Evolutionary conservation across 2,797 vertebrate species (phyloP), one percentile per base, ranked within the genome.

Genomic region (Selene dorsalis): DNA sequence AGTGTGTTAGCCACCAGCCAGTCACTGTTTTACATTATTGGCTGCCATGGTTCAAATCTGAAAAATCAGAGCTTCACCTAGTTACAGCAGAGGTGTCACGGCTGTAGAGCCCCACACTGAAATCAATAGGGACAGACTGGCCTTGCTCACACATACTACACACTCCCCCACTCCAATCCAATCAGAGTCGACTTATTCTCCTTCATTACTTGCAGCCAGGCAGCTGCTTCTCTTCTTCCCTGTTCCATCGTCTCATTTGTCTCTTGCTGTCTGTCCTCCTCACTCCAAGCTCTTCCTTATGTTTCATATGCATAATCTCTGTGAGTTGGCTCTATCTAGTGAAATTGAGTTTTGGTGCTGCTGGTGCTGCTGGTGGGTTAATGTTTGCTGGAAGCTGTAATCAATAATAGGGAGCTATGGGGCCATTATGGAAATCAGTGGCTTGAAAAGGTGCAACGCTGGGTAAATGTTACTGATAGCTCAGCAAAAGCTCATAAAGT

Each of bases 381-480:
- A 60, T 41, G 43, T 69, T 79, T 75, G 82, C 89, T 88, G 63
- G 69, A 86, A 92, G 84, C 86, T 77, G 75, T 86, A 91, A 91
- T 93, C 92, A 79, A 94, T 92, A 91, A 75, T 69, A 47, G 67
- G 77, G 83, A 92, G 84, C 79, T 53, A 73, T 73, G 61, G 66
- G 75, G 73, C 84, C 87, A 87, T 93, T 92, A 91, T 93, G 87
- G 82, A 93, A 93, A 93, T 90, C 86, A 89, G 77, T 56, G 65
- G 52, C 24, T 28, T 56, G 86, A 72, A 88, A 84, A 80, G 68
- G 59, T 55, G 70, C 77, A 63, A 69, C 22, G 13, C 61, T 69
- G 78, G 64, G 38, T 73, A 50, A 82, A 74, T 45, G 50, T 53
- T 20, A 32, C 55, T 53, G 69, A 79, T 76, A 66, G 78, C 60